Evolutionary conservation across 2,888 invertebrate species (phyloP).

Genomic region (Drosophila paranaensis): DNA sequence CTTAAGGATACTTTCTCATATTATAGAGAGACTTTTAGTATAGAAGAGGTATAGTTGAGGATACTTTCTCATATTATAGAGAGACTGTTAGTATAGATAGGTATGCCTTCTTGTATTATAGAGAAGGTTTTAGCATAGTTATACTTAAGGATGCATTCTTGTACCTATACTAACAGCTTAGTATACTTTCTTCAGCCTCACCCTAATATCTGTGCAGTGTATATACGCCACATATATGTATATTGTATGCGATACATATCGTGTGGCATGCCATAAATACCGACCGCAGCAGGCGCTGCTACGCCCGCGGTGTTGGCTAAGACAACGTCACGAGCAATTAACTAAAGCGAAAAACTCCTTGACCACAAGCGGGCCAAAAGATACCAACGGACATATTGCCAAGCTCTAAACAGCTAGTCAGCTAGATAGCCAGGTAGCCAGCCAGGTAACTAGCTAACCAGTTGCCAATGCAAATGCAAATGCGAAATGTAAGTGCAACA

Average conservation of each 20-base stretch:
- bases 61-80: too few species aligned
- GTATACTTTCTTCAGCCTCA: too few species aligned
- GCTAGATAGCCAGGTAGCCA: neutral
- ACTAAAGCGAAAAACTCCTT: slow-evolving; percentile 76
- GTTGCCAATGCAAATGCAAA: slow-evolving; percentile 27
- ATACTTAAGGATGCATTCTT: too few species aligned
- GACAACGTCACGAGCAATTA: slow-evolving; percentile 78
- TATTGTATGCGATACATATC: slow-evolving; percentile 39
- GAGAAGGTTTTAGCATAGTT: too few species aligned
- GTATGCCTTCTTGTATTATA: too few species aligned
- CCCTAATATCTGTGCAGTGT: slow-evolving; percentile 32
- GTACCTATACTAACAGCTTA: too few species aligned
- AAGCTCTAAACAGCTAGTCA: neutral
- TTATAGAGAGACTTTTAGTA: too few species aligned
- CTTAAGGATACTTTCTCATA: too few species aligned
- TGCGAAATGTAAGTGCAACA: slow-evolving; percentile 29
- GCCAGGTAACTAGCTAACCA: slow-evolving; percentile 13
- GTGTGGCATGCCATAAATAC: slow-evolving; percentile 59
- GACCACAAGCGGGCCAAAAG: slow-evolving; percentile 62
- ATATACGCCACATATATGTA: slow-evolving; percentile 30
- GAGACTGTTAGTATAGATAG: too few species aligned
- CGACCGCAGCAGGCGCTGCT: slow-evolving; percentile 26
- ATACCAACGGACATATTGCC: slow-evolving; percentile 8
- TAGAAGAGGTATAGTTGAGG: too few species aligned
- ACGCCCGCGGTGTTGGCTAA: slow-evolving; percentile 36